phyloP scores from a whole-genome alignment of 2,113 vertebrate genomes.

The Willisornis vidua region DNA sequence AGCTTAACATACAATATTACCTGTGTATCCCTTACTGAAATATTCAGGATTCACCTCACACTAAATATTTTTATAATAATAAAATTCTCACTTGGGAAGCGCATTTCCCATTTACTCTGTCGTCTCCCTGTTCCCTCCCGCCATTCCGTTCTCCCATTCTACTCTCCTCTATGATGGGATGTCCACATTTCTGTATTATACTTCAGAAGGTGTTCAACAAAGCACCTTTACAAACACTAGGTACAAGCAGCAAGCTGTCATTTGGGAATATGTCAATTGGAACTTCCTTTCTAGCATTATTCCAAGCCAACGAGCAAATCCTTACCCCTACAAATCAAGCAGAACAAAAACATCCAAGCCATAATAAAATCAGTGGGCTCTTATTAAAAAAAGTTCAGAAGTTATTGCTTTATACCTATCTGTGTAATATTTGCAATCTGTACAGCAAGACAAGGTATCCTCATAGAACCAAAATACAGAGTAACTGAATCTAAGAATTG shows the following conservation, averaged over 20 bases:
- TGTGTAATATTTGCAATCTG: not conserved
- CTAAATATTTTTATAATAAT: not conserved
- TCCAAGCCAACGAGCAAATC: not conserved
- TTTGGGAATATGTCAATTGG: fast-evolving
- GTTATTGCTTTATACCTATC: not conserved
- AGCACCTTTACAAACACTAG: not conserved
- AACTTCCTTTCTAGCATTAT: not conserved
- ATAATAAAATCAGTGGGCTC: not conserved
- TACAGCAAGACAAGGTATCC: not conserved
- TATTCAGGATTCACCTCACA: not conserved
- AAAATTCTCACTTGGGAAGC: not conserved
- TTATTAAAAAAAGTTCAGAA: not conserved
- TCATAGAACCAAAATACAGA: not conserved
- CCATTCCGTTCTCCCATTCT: not conserved
- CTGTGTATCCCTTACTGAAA: not conserved
- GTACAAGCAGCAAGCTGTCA: not conserved
- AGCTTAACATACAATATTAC: not conserved
- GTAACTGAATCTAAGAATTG: conserved; percentile 11
- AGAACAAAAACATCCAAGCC: not conserved
- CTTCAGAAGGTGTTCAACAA: not conserved
- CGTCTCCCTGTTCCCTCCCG: not conserved
- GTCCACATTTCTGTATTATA: not conserved
- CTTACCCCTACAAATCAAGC: not conserved
- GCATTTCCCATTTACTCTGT: not conserved
- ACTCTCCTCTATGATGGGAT: not conserved